phyloP scores from a whole-genome alignment of 2,888 invertebrate species.

The Lordiphosa andalusiaca region DNA sequence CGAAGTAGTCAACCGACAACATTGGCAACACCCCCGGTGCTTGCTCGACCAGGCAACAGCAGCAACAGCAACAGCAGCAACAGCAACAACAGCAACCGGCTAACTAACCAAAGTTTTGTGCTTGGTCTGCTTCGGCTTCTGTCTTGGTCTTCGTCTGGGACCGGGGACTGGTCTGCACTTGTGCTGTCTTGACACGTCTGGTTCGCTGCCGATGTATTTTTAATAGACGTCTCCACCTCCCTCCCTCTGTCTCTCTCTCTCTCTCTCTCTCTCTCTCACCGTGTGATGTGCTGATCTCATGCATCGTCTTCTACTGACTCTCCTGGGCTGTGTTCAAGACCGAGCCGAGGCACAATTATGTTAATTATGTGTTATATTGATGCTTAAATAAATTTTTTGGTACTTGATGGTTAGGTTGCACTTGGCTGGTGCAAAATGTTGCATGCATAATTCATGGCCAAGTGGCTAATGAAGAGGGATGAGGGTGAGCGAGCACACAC shows the following conservation, averaged over 20 bases:
- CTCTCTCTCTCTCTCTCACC: slow-evolving; percentile 1
- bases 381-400: slow-evolving; percentile 51
- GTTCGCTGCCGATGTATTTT: slow-evolving; percentile 51
- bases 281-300: slow-evolving; percentile 23
- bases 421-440: slow-evolving; percentile 11
- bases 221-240: slow-evolving; percentile 53
- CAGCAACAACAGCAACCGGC: slow-evolving; percentile 37
- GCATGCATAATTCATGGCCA: slow-evolving; percentile 11
- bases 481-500: no score
- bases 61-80: slow-evolving; percentile 30
- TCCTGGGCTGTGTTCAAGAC: slow-evolving; percentile 5
- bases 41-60: slow-evolving; percentile 30
- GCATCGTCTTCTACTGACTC: slow-evolving; percentile 3
- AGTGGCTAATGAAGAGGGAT: neutral
- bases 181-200: slow-evolving; percentile 54
- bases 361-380: slow-evolving; percentile 70
- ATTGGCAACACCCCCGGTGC: slow-evolving; percentile 55
- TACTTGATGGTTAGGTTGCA: slow-evolving; percentile 14
- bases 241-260: slow-evolving; percentile 1
- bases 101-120: slow-evolving; percentile 51
- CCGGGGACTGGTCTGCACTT: slow-evolving; percentile 29
- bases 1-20: slow-evolving; percentile 17
- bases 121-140: slow-evolving; percentile 40
- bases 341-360: slow-evolving; percentile 57
- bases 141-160: slow-evolving; percentile 19